These are phyloP conservation scores for Melanerpes aurifrons DNA, from an alignment of 2,113 vertebrate genomes.

Conservation along the genomic window DNA sequence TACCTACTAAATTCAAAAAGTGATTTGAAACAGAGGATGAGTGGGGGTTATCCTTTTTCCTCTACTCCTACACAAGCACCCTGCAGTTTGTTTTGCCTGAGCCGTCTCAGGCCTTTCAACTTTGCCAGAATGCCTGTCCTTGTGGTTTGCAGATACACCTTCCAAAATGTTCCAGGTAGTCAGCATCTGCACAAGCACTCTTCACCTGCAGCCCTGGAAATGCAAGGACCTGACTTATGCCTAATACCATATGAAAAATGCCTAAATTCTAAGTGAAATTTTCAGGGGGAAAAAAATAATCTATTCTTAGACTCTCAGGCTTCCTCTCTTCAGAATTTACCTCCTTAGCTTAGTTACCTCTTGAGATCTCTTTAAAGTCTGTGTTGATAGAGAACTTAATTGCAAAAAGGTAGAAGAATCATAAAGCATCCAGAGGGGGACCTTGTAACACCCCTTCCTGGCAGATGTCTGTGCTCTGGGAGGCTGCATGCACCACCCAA, in stretches of 20 bases:
- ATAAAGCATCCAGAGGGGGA: neutral
- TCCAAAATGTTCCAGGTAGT: neutral
- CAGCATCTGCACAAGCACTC: neutral
- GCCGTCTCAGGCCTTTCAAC: neutral
- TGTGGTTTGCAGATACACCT: neutral
- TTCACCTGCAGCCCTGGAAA: neutral
- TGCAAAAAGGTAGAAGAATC: neutral
- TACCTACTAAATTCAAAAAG: neutral
- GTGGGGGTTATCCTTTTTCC: neutral
- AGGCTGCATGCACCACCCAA: neutral
- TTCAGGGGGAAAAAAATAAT: too few relatives aligned
- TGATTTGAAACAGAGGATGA: neutral
- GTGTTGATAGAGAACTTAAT: neutral
- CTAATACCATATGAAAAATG: fast-evolving
- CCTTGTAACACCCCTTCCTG: neutral
- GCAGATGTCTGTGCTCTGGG: neutral
- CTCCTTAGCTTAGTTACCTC: neutral
- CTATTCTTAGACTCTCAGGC: neutral
- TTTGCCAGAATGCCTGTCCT: neutral
- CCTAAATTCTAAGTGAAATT: neutral
- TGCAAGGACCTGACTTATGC: neutral
- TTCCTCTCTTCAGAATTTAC: neutral
- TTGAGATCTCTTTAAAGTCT: neutral
- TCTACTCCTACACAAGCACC: neutral
- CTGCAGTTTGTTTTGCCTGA: neutral